Conservation (phyloP, 2,888 invertebrate species). For the Drosophila basisetae region DNA sequence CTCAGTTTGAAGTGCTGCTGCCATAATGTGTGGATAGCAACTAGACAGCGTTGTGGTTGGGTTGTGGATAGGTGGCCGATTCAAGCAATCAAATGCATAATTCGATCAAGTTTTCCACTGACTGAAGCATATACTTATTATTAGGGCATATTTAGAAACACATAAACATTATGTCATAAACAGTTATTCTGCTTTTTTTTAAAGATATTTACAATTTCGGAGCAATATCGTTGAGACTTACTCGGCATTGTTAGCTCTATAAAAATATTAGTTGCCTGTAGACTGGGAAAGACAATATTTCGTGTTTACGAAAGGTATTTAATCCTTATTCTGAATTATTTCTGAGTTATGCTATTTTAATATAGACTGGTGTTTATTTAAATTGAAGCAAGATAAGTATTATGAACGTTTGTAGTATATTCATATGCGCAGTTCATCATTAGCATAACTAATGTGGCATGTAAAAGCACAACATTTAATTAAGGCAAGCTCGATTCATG, state of each 20-base stretch:
- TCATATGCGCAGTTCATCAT: slow-evolving; percentile 3
- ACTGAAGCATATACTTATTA: neutral
- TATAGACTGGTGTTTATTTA: slow-evolving; percentile 5
- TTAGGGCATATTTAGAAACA: neutral
- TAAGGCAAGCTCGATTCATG: neutral
- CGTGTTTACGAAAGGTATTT: neutral
- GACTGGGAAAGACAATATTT: neutral
- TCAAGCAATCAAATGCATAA: neutral
- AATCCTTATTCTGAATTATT: neutral
- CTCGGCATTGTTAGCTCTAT: neutral
- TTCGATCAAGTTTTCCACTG: neutral
- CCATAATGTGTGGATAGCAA: slow-evolving; percentile 40
- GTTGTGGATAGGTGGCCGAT: slow-evolving; percentile 14
- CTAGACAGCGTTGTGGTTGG: slow-evolving; percentile 55
- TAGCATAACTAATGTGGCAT: slow-evolving; percentile 14
- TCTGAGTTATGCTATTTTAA: neutral
- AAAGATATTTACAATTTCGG: neutral
- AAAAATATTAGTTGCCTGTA: neutral
- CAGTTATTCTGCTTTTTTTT: neutral
- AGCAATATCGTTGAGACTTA: neutral
- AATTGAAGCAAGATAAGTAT: neutral
- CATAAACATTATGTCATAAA: neutral
- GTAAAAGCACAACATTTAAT: slow-evolving; percentile 9
- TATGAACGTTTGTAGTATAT: neutral
- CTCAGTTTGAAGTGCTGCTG: slow-evolving; percentile 60